Base-by-base conservation (phyloP, 2,113 vertebrate species). In the Corvus moneduloides region DNA sequence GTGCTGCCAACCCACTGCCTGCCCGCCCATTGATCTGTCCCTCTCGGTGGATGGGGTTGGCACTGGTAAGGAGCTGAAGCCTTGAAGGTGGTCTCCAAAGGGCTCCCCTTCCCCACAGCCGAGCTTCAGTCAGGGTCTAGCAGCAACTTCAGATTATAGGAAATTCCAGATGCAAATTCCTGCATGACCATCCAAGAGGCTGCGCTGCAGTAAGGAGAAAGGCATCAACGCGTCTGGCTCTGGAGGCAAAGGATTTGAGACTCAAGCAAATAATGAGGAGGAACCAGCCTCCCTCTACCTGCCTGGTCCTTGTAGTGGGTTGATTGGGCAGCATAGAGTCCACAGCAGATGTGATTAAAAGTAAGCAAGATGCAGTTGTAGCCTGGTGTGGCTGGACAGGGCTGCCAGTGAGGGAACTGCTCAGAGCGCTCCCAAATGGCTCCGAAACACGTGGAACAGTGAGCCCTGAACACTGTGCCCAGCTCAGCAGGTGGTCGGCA, bases 21-120 rank as follows among this genome's bases (percentile, higher is more conserved):
- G 44, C 39, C 85, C 1, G 0, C 22, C 71, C 2, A 0, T 59
- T 8, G 0, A 1, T 58, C 71, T 63, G 32, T 80, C 79, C 20
- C 32, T 81, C 52, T 52, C 27, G 0, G 2, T 11, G 33, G 46
- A 56, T 23, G 17, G 13, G 6, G 9, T 8, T 7, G 3, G 58
- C 48, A 26, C 24, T 11, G 2, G 16, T 8, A 26, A 93, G 35
- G 68, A 61, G 52, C 21, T 41, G 46, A 46, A 75, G 26, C 61
- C 55, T 59, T 1, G 0, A 58, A 72, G 13, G 30, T 7, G 4
- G 2, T 46, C 35, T 80, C 76, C 64, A 69, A 84, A 85, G 26
- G 71, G 55, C 14, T 93, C 30, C 46, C 76, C 61, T 58, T 78
- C 35, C 54, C 41, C 79, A 77, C 32, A 69, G 63, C 3, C 0